Conservation (phyloP, 2,888 invertebrate genomes). For the Tetrapedia diversipes region DNA sequence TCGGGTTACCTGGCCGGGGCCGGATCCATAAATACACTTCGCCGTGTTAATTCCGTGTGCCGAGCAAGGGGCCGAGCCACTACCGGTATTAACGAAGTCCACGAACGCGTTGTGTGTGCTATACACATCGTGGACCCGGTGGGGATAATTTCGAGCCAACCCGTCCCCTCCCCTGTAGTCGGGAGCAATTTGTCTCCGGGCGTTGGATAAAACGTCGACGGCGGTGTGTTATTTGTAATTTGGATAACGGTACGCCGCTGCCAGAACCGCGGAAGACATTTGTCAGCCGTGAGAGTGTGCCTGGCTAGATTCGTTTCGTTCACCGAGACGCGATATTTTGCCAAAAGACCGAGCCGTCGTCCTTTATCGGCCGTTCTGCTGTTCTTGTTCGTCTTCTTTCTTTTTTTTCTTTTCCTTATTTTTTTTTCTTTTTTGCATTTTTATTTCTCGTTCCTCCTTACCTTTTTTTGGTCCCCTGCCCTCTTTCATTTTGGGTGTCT, state of each 20-base stretch:
- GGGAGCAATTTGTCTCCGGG: constrained; percentile 70
- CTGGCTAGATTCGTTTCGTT: constrained; percentile 60
- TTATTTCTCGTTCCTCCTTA: too few species aligned
- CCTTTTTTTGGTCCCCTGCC: neutral
- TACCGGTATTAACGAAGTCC: constrained; percentile 80
- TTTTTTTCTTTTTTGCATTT: too few species aligned
- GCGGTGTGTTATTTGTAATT: constrained; percentile 73
- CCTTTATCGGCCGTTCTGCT: constrained; percentile 10
- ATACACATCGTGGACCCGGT: constrained; percentile 60
- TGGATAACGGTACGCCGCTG: constrained; percentile 72
- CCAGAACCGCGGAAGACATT: constrained; percentile 72
- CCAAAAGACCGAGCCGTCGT: constrained; percentile 52
- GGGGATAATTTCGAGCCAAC: constrained; percentile 69
- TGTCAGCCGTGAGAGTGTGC: constrained; percentile 63
- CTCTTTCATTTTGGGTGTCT: neutral
- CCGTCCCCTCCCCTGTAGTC: constrained; percentile 67
- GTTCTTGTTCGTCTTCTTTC: neutral
- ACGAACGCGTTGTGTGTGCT: constrained; percentile 71
- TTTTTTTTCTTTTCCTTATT: neutral
- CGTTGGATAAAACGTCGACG: constrained; percentile 71
- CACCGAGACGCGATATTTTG: constrained; percentile 62
- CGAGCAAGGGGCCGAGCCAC: constrained; percentile 76
- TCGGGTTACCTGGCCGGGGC: constrained; percentile 74
- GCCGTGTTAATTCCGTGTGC: constrained; percentile 79
- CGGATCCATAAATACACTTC: constrained; percentile 79